A percentile compares a stretch with the other conserved stretches of the same genome.
Conservation (phyloP, 1,140 invertebrate genomes). For the Meteorus sp. region DNA sequence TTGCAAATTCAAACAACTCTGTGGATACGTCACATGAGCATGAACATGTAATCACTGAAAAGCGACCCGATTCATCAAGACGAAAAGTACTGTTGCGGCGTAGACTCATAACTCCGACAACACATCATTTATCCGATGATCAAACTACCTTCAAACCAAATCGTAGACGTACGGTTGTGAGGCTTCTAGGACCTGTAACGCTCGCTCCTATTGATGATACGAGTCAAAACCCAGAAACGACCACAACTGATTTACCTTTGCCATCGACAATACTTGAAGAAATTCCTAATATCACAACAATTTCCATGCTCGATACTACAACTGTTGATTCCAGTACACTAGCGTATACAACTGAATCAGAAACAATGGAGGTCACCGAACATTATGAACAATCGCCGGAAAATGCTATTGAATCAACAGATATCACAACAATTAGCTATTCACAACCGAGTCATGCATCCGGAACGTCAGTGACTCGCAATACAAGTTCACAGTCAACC, state of each 20-base stretch:
- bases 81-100: conserved; percentile 39
- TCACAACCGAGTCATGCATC: too few species aligned
- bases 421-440: too few species aligned
- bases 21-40: too few species aligned
- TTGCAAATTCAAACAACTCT: too few species aligned
- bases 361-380: neutral
- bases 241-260: conserved; percentile 20
- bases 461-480: too few species aligned
- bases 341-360: conserved; percentile 1
- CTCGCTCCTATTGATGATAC: conserved; percentile 5
- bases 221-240: conserved; percentile 20
- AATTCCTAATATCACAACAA: too few species aligned
- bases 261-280: conserved; percentile 17
- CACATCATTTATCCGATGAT: neutral
- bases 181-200: conserved; percentile 37
- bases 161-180: conserved; percentile 43
- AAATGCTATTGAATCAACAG: too few species aligned
- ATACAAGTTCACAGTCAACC: too few species aligned
- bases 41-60: too few species aligned
- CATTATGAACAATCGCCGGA: too few species aligned
- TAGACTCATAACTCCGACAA: conserved; percentile 26
- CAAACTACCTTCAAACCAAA: neutral
- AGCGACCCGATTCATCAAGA: conserved; percentile 29
- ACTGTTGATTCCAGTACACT: too few species aligned
- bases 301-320: too few species aligned